Base-by-base conservation (phyloP, 2,113 vertebrate genomes). In the Acanthochromis polyacanthus region DNA sequence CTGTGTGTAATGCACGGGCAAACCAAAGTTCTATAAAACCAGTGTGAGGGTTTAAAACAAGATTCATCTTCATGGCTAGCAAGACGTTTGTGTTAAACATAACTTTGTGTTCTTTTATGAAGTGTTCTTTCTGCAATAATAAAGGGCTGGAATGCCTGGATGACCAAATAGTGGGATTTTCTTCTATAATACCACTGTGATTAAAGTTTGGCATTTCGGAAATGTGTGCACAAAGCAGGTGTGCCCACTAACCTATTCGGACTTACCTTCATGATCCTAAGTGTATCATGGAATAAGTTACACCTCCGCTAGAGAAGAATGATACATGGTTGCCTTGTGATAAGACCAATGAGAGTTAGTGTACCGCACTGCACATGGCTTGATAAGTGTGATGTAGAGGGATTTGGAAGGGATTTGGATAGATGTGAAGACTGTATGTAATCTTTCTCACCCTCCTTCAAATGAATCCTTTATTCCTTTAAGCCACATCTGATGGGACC, bases 321-420 rank as follows among this genome's bases (percentile, higher is more conserved):
- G 88, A 88, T 84, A 86, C 87, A 87, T 85, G 81, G 76, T 60
- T 73, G 84, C 79, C 75, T 77, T 87, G 77, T 55, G 90, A 92
- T 90, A 93, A 92, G 85, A 85, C 90, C 88, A 86, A 90, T 74
- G 78, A 86, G 90, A 92, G 83, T 86, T 89, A 83, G 86, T 89
- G 65, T 87, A 88, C 88, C 63, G 59, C 79, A 63, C 81, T 86
- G 90, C 91, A 90, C 86, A 88, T 82, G 79, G 87, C 88, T 92
- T 88, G 93, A 94, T 92, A 94, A 93, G 89, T 93, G 91, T 85
- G 93, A 95, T 94, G 93, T 91, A 89, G 91, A 86, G 88, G 92
- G 92, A 93, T 94, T 94, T 94, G 89, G 79, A 87, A 87, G 81
- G 93, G 93, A 93, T 93, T 93, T 93, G 93, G 88, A 88, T 92